A percentile compares a stretch with the other conserved stretches of the same genome.
These are phyloP conservation scores for Euphonia xanthogaster DNA, from an alignment of 2,797 vertebrate species.

Conservation along the genomic window DNA sequence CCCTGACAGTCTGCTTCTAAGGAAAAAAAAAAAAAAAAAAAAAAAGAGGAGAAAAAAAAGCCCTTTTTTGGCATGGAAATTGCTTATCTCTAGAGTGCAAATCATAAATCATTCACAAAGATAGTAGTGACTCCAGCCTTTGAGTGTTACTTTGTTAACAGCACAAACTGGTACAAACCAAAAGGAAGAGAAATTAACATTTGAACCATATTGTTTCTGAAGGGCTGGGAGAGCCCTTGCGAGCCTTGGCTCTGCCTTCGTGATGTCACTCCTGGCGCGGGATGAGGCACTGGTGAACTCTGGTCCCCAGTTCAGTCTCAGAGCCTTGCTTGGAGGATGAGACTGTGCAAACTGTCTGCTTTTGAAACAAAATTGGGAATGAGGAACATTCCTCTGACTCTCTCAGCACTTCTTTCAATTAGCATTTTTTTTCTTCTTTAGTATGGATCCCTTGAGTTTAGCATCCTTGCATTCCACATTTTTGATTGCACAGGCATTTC, in stretches of 20 bases:
- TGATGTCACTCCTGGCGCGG: not conserved
- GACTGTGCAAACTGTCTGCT: not conserved
- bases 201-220: constrained; percentile 61
- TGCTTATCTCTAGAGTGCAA: constrained; percentile 67
- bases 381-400: not conserved
- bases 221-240: constrained; percentile 21
- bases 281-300: not conserved
- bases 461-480: not conserved
- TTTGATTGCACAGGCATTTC: not conserved
- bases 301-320: not conserved
- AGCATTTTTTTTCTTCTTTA: constrained; percentile 10
- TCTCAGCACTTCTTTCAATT: constrained; percentile 3
- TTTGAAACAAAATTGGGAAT: not conserved
- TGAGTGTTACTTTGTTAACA: constrained; percentile 71
- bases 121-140: constrained; percentile 68
- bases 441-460: constrained; percentile 20
- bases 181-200: constrained; percentile 71
- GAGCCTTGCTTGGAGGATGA: not conserved
- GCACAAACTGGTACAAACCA: constrained; percentile 61
- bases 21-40: fast-evolving
- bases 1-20: not conserved
- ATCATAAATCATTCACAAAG: constrained; percentile 75
- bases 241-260: not conserved
- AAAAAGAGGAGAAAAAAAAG: not conserved
- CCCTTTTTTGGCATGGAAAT: constrained; percentile 59